These are phyloP conservation scores for Antedon mediterranea DNA, from an alignment of 53 echinoderm and acorn worm species.

Conservation along the genomic window DNA sequence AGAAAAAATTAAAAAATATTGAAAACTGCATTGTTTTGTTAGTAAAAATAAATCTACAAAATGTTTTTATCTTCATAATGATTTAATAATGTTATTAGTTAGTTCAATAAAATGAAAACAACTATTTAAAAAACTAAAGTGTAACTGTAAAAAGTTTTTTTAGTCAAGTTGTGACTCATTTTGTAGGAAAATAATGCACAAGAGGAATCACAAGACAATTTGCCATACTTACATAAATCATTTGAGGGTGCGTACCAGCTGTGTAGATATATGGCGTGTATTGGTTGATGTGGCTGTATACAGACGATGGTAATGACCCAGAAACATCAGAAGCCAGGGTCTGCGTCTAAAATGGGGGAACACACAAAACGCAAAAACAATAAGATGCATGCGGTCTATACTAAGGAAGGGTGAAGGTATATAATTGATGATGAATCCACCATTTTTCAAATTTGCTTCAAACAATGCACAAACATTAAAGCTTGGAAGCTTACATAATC, in stretches of 20 bases:
- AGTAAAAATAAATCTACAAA: no score
- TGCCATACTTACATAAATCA: slow-evolving; percentile 1
- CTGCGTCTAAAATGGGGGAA: slow-evolving; percentile 1
- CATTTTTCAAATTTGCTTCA: background rate
- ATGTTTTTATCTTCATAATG: no score
- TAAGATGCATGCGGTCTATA: background rate
- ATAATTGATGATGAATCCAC: background rate
- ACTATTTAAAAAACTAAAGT: no score
- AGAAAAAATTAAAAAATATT: no score
- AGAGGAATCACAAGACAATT: background rate
- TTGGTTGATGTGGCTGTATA: background rate
- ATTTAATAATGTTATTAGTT: no score
- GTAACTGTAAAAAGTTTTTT: background rate
- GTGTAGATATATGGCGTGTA: slow-evolving; percentile 1
- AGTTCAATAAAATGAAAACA: no score
- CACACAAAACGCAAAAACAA: slow-evolving; percentile 1
- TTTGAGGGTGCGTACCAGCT: background rate
- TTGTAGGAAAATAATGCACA: background rate
- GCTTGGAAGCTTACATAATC: no score
- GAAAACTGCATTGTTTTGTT: no score
- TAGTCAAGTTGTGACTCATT: background rate
- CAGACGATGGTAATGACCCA: background rate
- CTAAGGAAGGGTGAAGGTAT: background rate
- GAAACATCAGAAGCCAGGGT: background rate
- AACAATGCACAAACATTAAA: background rate